Evolutionary conservation across 1,140 invertebrate species (phyloP), one percentile per base, ranked within the genome.

Genomic region (Atta colombica): DNA sequence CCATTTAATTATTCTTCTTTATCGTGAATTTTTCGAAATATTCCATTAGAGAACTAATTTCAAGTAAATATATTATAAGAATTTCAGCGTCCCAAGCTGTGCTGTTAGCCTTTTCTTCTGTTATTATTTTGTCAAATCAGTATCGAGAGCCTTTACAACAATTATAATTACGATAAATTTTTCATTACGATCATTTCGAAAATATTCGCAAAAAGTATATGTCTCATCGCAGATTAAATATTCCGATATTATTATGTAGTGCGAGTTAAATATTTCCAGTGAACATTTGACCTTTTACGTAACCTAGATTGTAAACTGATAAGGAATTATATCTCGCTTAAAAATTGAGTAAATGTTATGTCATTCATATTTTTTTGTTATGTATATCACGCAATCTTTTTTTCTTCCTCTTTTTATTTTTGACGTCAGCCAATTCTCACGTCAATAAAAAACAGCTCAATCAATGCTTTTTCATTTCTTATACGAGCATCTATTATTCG

Each of bases 401-500:
- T 1, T 3, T 72, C 28, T 85, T 31, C 8, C 18, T 53, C 31
- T 77, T 49, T 25, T 12, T 45, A 10, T 10, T 58, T 49, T 55
- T 72, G 25, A 81, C 31, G 45, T 45, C 55, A 89, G 3, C n/a
- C 61, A 65, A 85, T 88, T 85, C 74, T 77, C 86, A 81, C 60
- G 74, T 89, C 69, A 69, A 87, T 78, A 45, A 80, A 71, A 75
- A 69, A n/a, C 61, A 72, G 25, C 6, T 35, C 63, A 39, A 49
- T 71, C 63, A 39, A 49, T 71, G 71, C 69, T 86, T 84, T 89
- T 60, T 51, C 69, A 81, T 86, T 45, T 82, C 75, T 82, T 89
- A 77, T 58, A 71, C 63, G 81, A 88, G 49, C 80, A 85, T 89
- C 77, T 78, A 75, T 88, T 88, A 89, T 68, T 88, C 82, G 77